These are phyloP conservation scores for Achatina immaculata DNA, from an alignment of 1,140 invertebrate species.

Conservation along the genomic window DNA sequence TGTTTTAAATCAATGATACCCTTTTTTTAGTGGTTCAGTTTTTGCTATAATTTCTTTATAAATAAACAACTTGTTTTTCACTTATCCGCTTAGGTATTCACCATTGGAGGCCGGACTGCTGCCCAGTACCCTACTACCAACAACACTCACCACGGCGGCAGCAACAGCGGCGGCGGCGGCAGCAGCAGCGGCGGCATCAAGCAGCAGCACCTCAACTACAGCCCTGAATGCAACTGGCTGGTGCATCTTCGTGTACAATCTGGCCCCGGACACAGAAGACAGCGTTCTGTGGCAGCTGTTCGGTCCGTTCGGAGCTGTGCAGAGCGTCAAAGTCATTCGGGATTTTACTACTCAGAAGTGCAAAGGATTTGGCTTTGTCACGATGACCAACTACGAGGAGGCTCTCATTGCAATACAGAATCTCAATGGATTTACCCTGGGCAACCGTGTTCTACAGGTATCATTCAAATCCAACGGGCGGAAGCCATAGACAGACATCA, in stretches of 20 bases:
- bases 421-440: constrained; percentile 96
- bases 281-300: constrained; percentile 99
- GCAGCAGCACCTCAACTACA: constrained; percentile 54
- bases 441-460: constrained; percentile 97
- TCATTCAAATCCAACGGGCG: constrained; percentile 82
- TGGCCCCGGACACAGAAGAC: constrained; percentile 98
- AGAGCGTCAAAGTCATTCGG: constrained; percentile 95
- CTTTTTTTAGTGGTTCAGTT: too few species aligned
- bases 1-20: too few species aligned
- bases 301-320: constrained; percentile 98
- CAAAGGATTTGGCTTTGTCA: constrained; percentile 99
- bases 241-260: constrained; percentile 99
- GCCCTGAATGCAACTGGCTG: constrained; percentile 75
- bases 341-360: constrained; percentile 99
- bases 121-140: constrained; percentile 55
- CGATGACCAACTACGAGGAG: constrained; percentile 99
- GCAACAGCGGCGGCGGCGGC: constrained; percentile 57
- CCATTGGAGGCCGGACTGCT: constrained; percentile 62
- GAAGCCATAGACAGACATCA: constrained; percentile 60
- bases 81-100: constrained; percentile 69
- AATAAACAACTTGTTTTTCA: too few species aligned
- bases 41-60: too few species aligned
- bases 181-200: constrained; percentile 53
- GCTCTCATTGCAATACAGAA: constrained; percentile 97
- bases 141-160: constrained; percentile 55